Base-by-base conservation (phyloP, 2,888 invertebrate genomes). In the Aelia acuminata region DNA sequence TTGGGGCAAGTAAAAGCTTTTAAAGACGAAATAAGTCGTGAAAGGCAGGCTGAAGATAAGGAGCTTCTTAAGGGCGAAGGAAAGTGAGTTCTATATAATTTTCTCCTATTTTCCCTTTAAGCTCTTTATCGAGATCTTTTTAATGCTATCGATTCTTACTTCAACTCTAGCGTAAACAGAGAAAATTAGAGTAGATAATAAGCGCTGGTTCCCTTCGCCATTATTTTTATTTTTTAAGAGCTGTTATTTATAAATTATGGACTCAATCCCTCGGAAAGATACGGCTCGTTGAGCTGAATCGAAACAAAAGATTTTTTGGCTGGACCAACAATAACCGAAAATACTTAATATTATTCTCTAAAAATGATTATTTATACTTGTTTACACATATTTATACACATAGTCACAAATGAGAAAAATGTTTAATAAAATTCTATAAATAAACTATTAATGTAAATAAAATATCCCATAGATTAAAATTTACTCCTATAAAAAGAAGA, bases 11-110 rank as follows among this genome's bases (percentile, higher is more conserved):
- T 4, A 70, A 70, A 70, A 35, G 63, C 63, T 70, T 70, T 70
- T 70, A 70, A 70, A 70, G 63, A 70, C 31, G 18, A 70, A 70
- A 70, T 70, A 70, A 31, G 63, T 35, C 35, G 63, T 35, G 63
- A 31, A 70, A 70, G 63, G 63, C 31, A 35, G 63, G 5, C 35
- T 1, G 35, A 5, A 70, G 31, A 70, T 70, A 70, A 35, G 31
- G 20, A 70, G 35, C 31, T 15, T 26, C 7, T 70, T 31, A 31
- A 5, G 20, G 20, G 18, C 20, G 18, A 18, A 10, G 7, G 63
- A 70, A 70, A 70, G 63, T 20, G 63, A 15, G 4, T 20, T 70
- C 63, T 70, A 70, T 70, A 70, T 70, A 70, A 70, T 70, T 70
- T 70, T 70, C 31, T 35, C 63, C 31, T 70, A 70, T 70, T 70